Percentiles rank a stretch among this genome's conserved stretches.
Conservation (phyloP, 2,888 invertebrate species). For the Heliconius aoede region DNA sequence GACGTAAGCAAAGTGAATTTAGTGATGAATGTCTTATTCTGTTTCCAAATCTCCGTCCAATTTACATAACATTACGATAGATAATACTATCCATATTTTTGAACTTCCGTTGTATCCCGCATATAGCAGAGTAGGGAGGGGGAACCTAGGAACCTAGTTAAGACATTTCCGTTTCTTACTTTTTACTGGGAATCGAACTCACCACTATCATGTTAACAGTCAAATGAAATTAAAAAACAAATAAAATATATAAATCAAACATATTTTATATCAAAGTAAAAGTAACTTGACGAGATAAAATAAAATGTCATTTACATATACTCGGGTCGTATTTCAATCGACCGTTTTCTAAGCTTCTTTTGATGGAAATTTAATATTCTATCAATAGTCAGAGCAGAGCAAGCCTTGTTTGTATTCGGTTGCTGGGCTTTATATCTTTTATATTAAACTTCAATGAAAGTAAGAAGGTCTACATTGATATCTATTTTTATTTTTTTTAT, state of each 20-base stretch:
- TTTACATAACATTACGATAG: neutral
- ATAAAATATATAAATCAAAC: no score
- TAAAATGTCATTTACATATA: neutral
- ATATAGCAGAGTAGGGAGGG: no score
- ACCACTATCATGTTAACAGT: no score
- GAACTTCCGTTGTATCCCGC: no score
- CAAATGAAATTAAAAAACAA: no score
- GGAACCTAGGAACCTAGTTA: no score
- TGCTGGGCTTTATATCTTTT: neutral
- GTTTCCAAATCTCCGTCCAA: neutral
- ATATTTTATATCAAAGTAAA: neutral
- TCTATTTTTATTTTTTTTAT: neutral
- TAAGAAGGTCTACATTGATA: neutral
- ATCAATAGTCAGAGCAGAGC: conserved; percentile 15
- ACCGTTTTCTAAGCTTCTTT: conserved; percentile 7
- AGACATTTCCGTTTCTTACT: no score
- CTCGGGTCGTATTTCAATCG: neutral
- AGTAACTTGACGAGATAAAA: neutral
- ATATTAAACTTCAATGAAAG: neutral
- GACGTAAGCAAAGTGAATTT: no score
- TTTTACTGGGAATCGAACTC: neutral
- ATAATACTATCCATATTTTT: no score
- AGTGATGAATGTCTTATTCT: neutral
- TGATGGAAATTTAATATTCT: conserved; percentile 25
- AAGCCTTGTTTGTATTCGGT: neutral